These are phyloP conservation scores for Cathartes aura DNA, from an alignment of 2,113 vertebrate genomes.

Conservation along the genomic window DNA sequence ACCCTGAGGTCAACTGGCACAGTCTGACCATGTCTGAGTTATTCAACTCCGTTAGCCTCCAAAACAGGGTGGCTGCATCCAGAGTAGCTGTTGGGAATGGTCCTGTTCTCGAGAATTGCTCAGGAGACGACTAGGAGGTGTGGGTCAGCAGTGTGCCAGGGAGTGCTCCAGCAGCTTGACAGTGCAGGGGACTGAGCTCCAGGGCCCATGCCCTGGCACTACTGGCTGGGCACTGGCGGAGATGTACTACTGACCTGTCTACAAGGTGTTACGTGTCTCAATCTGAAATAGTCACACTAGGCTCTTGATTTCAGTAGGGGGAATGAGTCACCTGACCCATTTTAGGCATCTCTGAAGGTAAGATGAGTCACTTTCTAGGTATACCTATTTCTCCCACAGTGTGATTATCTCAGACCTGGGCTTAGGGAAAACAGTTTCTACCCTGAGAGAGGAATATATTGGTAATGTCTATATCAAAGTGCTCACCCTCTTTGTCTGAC, in stretches of 20 bases:
- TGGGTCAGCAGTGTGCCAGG: neutral
- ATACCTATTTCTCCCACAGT: neutral
- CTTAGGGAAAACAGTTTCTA: neutral
- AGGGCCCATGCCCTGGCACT: neutral
- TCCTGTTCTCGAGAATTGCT: neutral
- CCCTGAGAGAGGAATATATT: neutral
- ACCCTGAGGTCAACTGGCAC: neutral
- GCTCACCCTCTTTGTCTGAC: neutral
- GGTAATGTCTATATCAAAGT: neutral
- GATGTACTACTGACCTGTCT: neutral
- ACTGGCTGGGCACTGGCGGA: neutral
- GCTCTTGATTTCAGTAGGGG: neutral
- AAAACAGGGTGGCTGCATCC: neutral
- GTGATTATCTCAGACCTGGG: neutral
- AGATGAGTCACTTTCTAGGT: neutral
- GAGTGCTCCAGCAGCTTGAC: neutral
- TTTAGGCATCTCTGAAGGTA: neutral
- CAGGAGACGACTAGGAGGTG: neutral
- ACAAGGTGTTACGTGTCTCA: neutral
- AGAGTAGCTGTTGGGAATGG: neutral
- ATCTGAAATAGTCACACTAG: neutral
- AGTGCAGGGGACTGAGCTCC: neutral
- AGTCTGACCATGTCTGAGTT: neutral
- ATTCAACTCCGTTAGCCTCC: neutral
- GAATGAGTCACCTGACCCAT: neutral